Conservation (phyloP, 2,888 invertebrate genomes). For the Drosophila paramelanica region DNA sequence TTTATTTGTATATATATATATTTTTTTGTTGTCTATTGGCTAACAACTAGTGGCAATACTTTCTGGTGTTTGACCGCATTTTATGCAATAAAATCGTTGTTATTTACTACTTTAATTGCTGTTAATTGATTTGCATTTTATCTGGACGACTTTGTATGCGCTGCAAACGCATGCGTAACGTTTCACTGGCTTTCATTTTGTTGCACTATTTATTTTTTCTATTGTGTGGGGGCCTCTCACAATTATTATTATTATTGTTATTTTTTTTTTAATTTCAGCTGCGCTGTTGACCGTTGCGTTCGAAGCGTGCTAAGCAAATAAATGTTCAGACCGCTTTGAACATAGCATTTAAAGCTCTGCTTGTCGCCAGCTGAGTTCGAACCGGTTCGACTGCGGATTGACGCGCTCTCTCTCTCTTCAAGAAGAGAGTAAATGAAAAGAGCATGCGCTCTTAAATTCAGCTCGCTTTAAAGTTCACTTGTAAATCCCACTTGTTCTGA, state of each 20-base stretch:
- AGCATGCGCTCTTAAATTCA: slow-evolving; percentile 23
- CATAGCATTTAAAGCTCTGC: slow-evolving; percentile 66
- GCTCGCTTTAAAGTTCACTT: slow-evolving; percentile 24
- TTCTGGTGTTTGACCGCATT: slow-evolving; percentile 53
- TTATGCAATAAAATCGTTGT: slow-evolving; percentile 14
- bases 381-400: slow-evolving; percentile 13
- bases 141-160: slow-evolving; percentile 47
- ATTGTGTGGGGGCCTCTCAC: slow-evolving; percentile 34
- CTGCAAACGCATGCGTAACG: slow-evolving; percentile 68
- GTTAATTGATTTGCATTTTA: slow-evolving; percentile 18
- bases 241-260: slow-evolving; percentile 6
- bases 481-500: slow-evolving; percentile 34
- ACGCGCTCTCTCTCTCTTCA: neutral
- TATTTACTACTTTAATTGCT: neutral
- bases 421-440: neutral
- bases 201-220: slow-evolving; percentile 18
- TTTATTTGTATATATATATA: slow-evolving; percentile 1
- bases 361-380: slow-evolving; percentile 20
- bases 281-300: slow-evolving; percentile 42
- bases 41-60: slow-evolving; percentile 60
- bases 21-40: slow-evolving; percentile 65
- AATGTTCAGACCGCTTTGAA: slow-evolving; percentile 30
- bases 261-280: neutral
- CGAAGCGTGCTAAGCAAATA: slow-evolving; percentile 64
- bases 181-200: slow-evolving; percentile 75